phyloP scores from a whole-genome alignment of 1,140 invertebrate species.

The Drosophila gunungcola region DNA sequence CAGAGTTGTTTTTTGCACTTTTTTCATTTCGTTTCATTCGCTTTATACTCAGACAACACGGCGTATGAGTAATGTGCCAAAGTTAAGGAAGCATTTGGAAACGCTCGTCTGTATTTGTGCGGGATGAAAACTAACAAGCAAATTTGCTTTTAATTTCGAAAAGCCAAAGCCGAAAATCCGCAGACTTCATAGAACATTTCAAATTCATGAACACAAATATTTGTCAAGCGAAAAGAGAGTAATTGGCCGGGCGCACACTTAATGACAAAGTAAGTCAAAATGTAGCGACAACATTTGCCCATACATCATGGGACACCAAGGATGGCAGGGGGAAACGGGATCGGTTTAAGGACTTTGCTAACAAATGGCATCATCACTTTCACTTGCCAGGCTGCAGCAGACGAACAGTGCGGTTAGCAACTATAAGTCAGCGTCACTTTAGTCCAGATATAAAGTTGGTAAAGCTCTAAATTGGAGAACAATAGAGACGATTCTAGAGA shows the following conservation, averaged over 20 bases:
- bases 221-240: conserved; percentile 4
- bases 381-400: conserved; percentile 41
- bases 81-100: conserved; percentile 45
- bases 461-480: neutral
- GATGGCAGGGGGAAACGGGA: conserved; percentile 2
- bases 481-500: too few relatives aligned
- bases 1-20: conserved; percentile 16
- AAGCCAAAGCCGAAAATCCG: conserved; percentile 19
- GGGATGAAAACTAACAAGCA: conserved; percentile 46
- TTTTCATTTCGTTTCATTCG: conserved; percentile 9
- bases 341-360: conserved; percentile 59
- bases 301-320: conserved; percentile 29
- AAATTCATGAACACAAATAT: conserved; percentile 57
- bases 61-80: conserved; percentile 71
- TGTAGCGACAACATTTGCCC: conserved; percentile 55
- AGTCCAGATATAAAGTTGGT: conserved; percentile 1
- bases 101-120: conserved; percentile 1
- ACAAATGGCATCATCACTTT: conserved; percentile 73
- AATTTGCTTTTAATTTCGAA: conserved; percentile 75
- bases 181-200: conserved; percentile 30
- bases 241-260: conserved; percentile 13
- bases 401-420: conserved; percentile 28
- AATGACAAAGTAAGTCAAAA: conserved; percentile 60
- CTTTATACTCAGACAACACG: conserved; percentile 50
- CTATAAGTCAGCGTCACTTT: conserved; percentile 16